A percentile compares a stretch with the other conserved stretches of the same genome.
phyloP scores from a whole-genome alignment of 2,113 vertebrate species.

The Rallus limicola region DNA sequence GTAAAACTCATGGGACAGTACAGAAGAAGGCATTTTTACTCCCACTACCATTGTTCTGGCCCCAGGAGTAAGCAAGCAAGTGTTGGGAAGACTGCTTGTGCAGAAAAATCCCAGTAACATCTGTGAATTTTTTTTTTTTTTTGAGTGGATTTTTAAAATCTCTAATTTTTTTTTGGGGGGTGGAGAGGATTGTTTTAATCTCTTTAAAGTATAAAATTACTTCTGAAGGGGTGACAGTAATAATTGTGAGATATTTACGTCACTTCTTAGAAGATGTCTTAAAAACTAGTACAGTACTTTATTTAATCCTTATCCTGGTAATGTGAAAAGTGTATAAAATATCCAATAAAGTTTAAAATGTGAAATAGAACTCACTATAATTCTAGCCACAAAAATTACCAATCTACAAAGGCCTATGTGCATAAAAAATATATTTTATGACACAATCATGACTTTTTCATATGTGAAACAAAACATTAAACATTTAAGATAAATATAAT shows the following conservation, averaged over 20 bases:
- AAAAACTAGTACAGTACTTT: background rate
- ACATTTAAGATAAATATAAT: background rate
- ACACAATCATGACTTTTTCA: background rate
- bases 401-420: background rate
- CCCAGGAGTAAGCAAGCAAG: background rate
- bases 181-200: background rate
- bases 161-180: background rate
- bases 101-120: background rate
- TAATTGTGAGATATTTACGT: background rate
- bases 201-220: background rate
- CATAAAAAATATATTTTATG: background rate
- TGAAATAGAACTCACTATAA: background rate
- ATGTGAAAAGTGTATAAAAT: background rate
- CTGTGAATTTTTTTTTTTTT: background rate
- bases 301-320: background rate
- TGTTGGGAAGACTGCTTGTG: background rate
- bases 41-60: rapidly evolving
- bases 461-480: background rate
- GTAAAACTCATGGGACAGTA: background rate
- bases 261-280: background rate
- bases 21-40: background rate
- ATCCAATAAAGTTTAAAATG: background rate
- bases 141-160: background rate
- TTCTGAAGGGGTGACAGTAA: background rate
- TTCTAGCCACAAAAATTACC: background rate